Evolutionary conservation across 2,888 invertebrate species (phyloP).

Genomic region (Sepioteuthis lessoniana): DNA sequence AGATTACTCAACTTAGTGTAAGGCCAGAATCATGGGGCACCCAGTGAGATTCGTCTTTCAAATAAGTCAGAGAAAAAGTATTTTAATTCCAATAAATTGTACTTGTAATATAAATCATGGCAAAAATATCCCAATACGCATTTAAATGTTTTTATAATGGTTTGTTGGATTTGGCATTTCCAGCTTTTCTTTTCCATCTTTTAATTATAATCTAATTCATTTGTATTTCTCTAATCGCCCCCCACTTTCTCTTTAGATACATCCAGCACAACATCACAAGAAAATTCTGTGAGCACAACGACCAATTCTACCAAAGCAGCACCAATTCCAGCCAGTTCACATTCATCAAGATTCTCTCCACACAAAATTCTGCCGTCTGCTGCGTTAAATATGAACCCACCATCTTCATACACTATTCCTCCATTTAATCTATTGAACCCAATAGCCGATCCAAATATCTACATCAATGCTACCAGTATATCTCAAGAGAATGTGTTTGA

Average conservation of each 20-base stretch:
- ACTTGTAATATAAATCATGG: background rate
- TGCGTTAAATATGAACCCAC: background rate
- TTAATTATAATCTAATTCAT: background rate
- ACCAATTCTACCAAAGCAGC: background rate
- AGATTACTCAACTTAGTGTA: no score
- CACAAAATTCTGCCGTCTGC: constrained; percentile 16
- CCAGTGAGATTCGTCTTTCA: background rate
- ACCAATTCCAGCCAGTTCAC: background rate
- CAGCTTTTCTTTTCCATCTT: background rate
- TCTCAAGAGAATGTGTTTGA: constrained; percentile 68
- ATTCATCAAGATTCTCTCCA: constrained; percentile 14
- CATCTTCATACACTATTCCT: background rate
- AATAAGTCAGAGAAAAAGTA: background rate
- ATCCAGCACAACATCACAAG: constrained; percentile 24
- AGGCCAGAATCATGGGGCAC: no score
- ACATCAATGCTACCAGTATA: constrained; percentile 49
- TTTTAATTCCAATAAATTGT: background rate
- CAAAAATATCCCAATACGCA: background rate
- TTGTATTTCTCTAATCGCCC: background rate
- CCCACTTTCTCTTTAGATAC: background rate
- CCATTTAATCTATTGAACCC: background rate
- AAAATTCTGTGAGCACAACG: constrained; percentile 36
- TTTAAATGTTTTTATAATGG: background rate
- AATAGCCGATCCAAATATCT: constrained; percentile 6
- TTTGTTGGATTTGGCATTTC: background rate